Conservation (phyloP, 2,888 invertebrate genomes). For the Coenonympha arcania region DNA sequence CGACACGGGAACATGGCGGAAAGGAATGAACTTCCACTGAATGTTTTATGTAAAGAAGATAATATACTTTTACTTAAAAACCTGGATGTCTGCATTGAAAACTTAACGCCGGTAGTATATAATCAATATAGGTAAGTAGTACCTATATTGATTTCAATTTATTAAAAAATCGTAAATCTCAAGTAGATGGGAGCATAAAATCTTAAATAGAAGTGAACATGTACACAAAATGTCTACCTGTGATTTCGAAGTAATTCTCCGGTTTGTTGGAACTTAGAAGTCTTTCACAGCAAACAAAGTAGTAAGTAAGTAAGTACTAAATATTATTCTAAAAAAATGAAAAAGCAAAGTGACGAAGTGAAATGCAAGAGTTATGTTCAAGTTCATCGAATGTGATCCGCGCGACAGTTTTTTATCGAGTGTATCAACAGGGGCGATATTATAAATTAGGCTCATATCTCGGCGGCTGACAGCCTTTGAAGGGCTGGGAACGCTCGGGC, state of each 20-base stretch:
- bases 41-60: neutral
- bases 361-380: constrained; percentile 26
- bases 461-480: constrained; percentile 33
- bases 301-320: neutral
- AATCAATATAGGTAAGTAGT: too few species aligned
- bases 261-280: too few species aligned
- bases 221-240: too few species aligned
- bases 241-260: too few species aligned
- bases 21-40: constrained; percentile 1
- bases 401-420: constrained; percentile 33
- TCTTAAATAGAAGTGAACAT: too few species aligned
- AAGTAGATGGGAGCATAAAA: too few species aligned
- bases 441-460: constrained; percentile 35
- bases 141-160: too few species aligned
- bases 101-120: too few species aligned
- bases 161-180: too few species aligned
- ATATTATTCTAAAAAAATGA: neutral
- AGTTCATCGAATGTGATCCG: constrained; percentile 24
- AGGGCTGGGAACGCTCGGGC: constrained; percentile 31
- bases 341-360: constrained; percentile 15
- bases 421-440: constrained; percentile 31
- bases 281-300: too few species aligned
- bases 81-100: too few species aligned
- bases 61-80: too few species aligned
- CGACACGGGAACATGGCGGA: neutral